Base-by-base conservation (phyloP, 2,113 vertebrate species). In the Ivindomyrus marchei region DNA sequence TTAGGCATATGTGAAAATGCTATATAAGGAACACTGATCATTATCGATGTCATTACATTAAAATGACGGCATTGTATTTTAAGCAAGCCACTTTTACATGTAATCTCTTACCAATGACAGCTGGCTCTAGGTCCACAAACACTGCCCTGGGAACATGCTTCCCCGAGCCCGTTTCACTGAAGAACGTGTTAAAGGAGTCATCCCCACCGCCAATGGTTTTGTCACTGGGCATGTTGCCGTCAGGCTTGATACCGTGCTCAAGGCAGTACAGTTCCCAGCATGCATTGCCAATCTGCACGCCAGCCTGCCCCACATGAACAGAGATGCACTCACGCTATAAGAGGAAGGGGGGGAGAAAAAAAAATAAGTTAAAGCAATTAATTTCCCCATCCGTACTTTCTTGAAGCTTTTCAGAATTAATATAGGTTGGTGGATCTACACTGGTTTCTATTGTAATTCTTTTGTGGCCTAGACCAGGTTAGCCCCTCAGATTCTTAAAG, bases 131-230 rank as follows among this genome's bases (percentile, higher is more conserved):
- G 91, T 96, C 96, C 91, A 97, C 95, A 10, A 96, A 96, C 17
- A 96, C 93, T 0, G 95, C 94, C 0, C 95, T 80, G 0, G 95
- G 93, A 0, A 95, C 94, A 0, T 94, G 94, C 21, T 95, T 95
- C 3, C 94, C 95, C 0, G 95, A 94, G 0, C 94, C 87, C 0
- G 94, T 95, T 91, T 96, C 95, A 0, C 94, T 96, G 93, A 96
- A 96, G 93, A 96, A 96, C 0, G 96, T 96, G 89, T 95, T 95
- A 21, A 95, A 96, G 89, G 94, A 96, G 77, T 95, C 95, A 0
- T 95, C 93, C 0, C 93, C 91, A 0, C 93, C 94, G 0, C 92
- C 94, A 1, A 93, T 42, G 83, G 90, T 89, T 70, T 92, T 94
- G 74, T 93, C 92, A 0, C 94, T 92, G 4, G 92, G 93, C 94